A percentile compares a stretch with the other conserved stretches of the same genome.
phyloP scores from a whole-genome alignment of 2,888 invertebrate species.

The Thymelicus lineola region DNA sequence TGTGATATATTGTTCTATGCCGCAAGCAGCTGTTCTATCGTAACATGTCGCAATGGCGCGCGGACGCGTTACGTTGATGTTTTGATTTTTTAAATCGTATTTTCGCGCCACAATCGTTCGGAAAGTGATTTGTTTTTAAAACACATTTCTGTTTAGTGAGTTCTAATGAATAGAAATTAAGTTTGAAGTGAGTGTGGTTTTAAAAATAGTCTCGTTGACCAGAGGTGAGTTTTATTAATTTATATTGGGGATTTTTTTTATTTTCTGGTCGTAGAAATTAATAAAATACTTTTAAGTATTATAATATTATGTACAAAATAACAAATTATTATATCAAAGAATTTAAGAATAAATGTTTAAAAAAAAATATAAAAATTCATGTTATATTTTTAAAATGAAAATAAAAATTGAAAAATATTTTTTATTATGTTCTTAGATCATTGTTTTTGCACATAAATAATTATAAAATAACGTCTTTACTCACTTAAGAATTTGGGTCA shows the following conservation, averaged over 20 bases:
- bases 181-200: background rate
- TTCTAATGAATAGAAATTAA: background rate
- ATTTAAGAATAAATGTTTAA: too few relatives aligned
- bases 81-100: constrained; percentile 20
- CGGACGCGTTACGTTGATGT: constrained; percentile 23
- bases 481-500: too few relatives aligned
- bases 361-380: too few relatives aligned
- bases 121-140: constrained; percentile 13
- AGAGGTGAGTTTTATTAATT: background rate
- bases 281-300: too few relatives aligned
- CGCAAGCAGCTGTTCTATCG: constrained; percentile 15
- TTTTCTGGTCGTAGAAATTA: too few relatives aligned
- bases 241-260: background rate
- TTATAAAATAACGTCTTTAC: too few relatives aligned
- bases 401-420: too few relatives aligned
- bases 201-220: background rate
- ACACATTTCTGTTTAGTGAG: background rate
- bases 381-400: too few relatives aligned
- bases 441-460: too few relatives aligned
- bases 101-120: constrained; percentile 28
- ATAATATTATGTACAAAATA: too few relatives aligned
- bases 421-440: too few relatives aligned
- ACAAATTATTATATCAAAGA: too few relatives aligned
- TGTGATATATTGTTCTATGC: constrained; percentile 14
- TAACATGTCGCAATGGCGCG: constrained; percentile 23